Evolutionary conservation across 2,113 vertebrate species (phyloP).

Genomic region (Rynchops niger): DNA sequence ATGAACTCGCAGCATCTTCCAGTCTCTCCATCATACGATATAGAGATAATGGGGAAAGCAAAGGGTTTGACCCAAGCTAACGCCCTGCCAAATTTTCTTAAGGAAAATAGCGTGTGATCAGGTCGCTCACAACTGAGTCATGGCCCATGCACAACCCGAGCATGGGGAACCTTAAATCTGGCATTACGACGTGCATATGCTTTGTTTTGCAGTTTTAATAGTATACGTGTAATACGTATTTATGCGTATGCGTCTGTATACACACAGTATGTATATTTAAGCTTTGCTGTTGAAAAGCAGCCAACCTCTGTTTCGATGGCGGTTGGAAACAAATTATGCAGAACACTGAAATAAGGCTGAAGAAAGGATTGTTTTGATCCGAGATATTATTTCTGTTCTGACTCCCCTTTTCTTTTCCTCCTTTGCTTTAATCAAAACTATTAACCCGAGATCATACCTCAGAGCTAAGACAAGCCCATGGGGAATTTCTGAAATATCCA

Average conservation of each 20-base stretch:
- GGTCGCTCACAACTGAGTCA: not conserved
- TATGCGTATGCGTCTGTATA: not conserved
- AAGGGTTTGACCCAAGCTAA: not conserved
- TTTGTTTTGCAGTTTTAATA: not conserved
- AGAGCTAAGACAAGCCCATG: not conserved
- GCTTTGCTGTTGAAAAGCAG: not conserved
- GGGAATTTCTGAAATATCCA: not conserved
- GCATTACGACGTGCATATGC: not conserved
- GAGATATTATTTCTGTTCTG: slow-evolving; percentile 10
- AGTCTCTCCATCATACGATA: not conserved
- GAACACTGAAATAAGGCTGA: not conserved
- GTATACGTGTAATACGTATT: not conserved
- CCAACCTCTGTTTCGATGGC: not conserved
- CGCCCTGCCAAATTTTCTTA: not conserved
- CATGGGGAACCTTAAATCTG: not conserved
- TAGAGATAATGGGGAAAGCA: not conserved
- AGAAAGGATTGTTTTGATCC: slow-evolving; percentile 12
- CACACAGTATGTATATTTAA: not conserved
- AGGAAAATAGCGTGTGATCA: not conserved
- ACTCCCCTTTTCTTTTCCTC: not conserved
- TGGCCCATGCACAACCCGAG: not conserved
- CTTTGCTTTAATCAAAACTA: slow-evolving; percentile 5
- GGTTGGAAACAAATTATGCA: not conserved
- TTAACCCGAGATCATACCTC: not conserved
- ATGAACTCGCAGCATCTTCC: not conserved